Conservation (phyloP, 2,113 vertebrate genomes). For the Morone chrysops region DNA sequence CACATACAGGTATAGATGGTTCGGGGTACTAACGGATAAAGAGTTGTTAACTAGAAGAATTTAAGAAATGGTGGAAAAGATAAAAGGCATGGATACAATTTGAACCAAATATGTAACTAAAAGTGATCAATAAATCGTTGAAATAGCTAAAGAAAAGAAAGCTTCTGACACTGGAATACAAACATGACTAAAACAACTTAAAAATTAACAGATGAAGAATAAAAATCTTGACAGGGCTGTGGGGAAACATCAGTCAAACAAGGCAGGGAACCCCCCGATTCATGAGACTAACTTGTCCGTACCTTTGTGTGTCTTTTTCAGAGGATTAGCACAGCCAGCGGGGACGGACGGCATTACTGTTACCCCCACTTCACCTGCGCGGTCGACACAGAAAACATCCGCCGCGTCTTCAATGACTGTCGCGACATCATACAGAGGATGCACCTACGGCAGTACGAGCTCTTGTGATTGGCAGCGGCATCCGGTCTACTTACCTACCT, state of each 20-base stretch:
- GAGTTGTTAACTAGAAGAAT: too few relatives aligned
- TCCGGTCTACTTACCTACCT: constrained; percentile 41
- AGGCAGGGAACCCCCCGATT: background rate
- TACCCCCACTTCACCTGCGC: constrained; percentile 99
- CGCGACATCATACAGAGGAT: constrained; percentile 99
- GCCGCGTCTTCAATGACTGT: constrained; percentile 99
- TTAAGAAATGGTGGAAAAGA: too few relatives aligned
- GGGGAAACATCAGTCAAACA: background rate
- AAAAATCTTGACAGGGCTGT: background rate
- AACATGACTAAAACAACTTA: background rate
- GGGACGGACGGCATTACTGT: constrained; percentile 97
- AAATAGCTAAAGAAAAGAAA: too few relatives aligned
- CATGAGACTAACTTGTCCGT: background rate
- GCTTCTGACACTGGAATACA: too few relatives aligned
- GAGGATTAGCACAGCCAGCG: constrained; percentile 99
- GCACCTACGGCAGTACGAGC: constrained; percentile 99
- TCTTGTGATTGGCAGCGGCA: constrained; percentile 91
- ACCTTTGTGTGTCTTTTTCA: constrained; percentile 69
- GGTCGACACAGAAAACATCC: constrained; percentile 99
- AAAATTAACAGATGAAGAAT: background rate
- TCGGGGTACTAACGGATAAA: too few relatives aligned
- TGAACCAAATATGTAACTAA: too few relatives aligned
- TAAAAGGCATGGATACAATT: too few relatives aligned
- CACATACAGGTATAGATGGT: too few relatives aligned
- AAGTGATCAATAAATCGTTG: too few relatives aligned